These are phyloP conservation scores for Tiliacea citrago DNA, from an alignment of 2,888 invertebrate species.

Conservation along the genomic window DNA sequence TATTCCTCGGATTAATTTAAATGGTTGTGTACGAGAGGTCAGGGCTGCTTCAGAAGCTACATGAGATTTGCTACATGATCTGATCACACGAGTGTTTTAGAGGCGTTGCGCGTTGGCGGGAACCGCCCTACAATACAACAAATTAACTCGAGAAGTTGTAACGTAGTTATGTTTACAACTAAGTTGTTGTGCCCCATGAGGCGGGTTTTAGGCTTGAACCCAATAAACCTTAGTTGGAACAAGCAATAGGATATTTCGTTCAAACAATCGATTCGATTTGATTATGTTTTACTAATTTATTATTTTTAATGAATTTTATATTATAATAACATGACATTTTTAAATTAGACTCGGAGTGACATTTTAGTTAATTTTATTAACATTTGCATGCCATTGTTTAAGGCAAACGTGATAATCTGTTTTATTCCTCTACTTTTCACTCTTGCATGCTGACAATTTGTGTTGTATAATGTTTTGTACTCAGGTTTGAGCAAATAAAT, in stretches of 20 bases:
- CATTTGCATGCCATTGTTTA: no score
- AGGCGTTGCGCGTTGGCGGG: conserved; percentile 44
- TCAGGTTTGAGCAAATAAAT: no score
- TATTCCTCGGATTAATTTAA: conserved; percentile 56
- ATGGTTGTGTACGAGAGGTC: conserved; percentile 43
- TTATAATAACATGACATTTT: no score
- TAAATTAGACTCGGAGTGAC: no score
- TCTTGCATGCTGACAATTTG: no score
- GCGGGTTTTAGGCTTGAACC: conserved; percentile 4
- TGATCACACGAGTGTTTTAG: conserved; percentile 41
- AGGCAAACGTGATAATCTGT: no score
- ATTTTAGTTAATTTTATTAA: no score
- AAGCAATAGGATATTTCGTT: background rate
- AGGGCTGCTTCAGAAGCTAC: conserved; percentile 41
- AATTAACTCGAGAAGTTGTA: conserved; percentile 37
- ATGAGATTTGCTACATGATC: conserved; percentile 18
- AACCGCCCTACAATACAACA: conserved; percentile 28
- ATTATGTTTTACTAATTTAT: no score
- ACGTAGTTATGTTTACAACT: conserved; percentile 16
- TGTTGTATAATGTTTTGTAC: no score
- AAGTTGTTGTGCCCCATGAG: conserved; percentile 16
- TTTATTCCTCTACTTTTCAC: no score
- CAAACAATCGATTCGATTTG: no score
- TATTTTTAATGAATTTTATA: no score
- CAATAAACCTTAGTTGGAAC: conserved; percentile 27